Percentiles rank a stretch among this genome's conserved stretches.
These are phyloP conservation scores for Sebastes schlegelii DNA, from an alignment of 2,113 vertebrate genomes.

Conservation along the genomic window DNA sequence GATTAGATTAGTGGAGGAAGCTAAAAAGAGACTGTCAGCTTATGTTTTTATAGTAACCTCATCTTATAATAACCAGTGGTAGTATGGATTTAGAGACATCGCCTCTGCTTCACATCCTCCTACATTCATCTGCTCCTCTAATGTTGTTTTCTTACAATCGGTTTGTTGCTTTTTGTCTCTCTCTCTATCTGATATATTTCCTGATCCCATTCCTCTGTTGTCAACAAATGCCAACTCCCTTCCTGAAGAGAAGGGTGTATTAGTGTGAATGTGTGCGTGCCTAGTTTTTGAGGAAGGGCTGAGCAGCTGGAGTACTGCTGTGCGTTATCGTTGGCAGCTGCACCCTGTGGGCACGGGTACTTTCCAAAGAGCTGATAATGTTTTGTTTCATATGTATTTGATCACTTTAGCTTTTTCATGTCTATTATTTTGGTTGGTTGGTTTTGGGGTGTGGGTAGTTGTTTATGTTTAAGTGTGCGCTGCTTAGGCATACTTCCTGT, in stretches of 20 bases:
- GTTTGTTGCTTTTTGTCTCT: not conserved
- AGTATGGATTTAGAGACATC: not conserved
- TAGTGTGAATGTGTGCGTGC: not conserved
- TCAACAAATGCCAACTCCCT: constrained; percentile 58
- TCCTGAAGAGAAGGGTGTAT: constrained; percentile 44
- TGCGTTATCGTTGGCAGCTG: constrained; percentile 39
- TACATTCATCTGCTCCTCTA: not conserved
- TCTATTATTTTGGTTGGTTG: constrained; percentile 23
- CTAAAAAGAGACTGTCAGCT: constrained; percentile 6
- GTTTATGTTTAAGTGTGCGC: not conserved
- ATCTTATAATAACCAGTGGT: not conserved
- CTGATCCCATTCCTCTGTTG: constrained; percentile 44
- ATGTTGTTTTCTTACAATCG: not conserved
- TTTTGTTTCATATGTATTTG: constrained; percentile 8
- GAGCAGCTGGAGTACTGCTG: constrained; percentile 38
- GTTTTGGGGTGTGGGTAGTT: constrained; percentile 18
- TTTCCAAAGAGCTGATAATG: constrained; percentile 24
- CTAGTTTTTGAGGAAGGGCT: constrained; percentile 32
- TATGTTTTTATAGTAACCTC: not conserved
- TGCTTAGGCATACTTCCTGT: constrained; percentile 15
- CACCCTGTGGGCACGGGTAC: constrained; percentile 1
- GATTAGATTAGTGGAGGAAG: constrained; percentile 20
- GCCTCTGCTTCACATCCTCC: not conserved
- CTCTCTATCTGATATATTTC: constrained; percentile 22
- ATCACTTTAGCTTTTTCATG: constrained; percentile 15